Percentiles rank a stretch among this genome's conserved stretches.
These are phyloP conservation scores for Netelia virgata DNA, from an alignment of 2,888 invertebrate genomes.

Conservation along the genomic window DNA sequence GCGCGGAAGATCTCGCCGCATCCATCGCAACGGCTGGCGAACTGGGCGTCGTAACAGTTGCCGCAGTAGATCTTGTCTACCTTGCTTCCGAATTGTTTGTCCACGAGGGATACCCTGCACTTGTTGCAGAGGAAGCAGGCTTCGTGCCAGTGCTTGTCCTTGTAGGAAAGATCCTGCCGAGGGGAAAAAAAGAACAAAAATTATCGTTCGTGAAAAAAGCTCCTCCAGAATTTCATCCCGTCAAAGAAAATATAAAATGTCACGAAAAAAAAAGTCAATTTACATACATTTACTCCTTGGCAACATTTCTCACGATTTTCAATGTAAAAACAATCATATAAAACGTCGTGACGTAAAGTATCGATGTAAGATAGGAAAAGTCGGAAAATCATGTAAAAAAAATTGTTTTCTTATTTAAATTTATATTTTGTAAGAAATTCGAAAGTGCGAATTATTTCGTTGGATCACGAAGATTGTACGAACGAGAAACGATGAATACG, in stretches of 20 bases:
- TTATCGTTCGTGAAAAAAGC: not conserved
- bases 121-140: constrained; percentile 99
- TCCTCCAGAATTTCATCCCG: not conserved
- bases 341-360: no score
- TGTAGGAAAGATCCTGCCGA: constrained; percentile 98
- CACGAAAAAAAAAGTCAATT: not conserved
- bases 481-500: constrained; percentile 34
- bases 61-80: constrained; percentile 99
- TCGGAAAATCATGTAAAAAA: no score
- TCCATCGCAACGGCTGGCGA: constrained; percentile 99
- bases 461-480: not conserved
- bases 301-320: no score
- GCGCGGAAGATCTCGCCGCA: constrained; percentile 99
- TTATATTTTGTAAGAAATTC: constrained; percentile 1
- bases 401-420: no score
- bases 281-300: no score
- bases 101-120: constrained; percentile 98
- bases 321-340: no score
- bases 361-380: no score
- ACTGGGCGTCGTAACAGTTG: constrained; percentile 99
- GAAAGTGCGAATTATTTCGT: constrained; percentile 24
- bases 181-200: constrained; percentile 13
- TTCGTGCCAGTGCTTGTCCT: constrained; percentile 99
- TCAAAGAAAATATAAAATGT: not conserved
- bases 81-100: constrained; percentile 99